Percentiles rank a stretch among this genome's conserved stretches.
phyloP scores from a whole-genome alignment of 1,140 invertebrate genomes.

The Ooceraea biroi region DNA sequence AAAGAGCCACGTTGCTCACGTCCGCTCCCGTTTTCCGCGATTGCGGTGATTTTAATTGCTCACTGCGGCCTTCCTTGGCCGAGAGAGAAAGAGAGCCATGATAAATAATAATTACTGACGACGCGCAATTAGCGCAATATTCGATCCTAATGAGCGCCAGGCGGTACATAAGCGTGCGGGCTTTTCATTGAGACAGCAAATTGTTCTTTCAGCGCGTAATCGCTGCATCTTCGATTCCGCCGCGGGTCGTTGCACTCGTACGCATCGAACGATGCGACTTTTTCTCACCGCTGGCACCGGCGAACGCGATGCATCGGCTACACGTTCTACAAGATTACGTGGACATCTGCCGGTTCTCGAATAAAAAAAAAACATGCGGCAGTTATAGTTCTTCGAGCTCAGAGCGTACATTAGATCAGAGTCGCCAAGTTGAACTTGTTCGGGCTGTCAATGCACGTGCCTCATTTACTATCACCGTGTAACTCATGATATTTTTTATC shows the following conservation, averaged over 20 bases:
- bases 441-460: no score
- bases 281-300: background rate
- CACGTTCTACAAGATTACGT: background rate
- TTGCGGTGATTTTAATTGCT: background rate
- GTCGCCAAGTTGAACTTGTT: background rate
- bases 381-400: background rate
- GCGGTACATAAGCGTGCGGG: background rate
- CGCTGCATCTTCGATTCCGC: slow-evolving; percentile 22
- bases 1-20: background rate
- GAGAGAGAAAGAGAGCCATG: background rate
- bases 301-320: background rate
- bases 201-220: background rate
- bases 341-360: slow-evolving; percentile 3
- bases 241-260: slow-evolving; percentile 32
- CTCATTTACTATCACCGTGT: no score
- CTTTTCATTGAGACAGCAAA: slow-evolving; percentile 10
- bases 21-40: background rate
- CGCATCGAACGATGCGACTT: slow-evolving; percentile 14
- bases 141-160: slow-evolving; percentile 12
- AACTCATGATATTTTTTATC: no score
- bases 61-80: background rate
- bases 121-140: slow-evolving; percentile 11
- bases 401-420: background rate
- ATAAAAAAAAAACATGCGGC: background rate
- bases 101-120: slow-evolving; percentile 21